Evolutionary conservation across 2,888 invertebrate species (phyloP).

Genomic region (Drosophila infuscata): DNA sequence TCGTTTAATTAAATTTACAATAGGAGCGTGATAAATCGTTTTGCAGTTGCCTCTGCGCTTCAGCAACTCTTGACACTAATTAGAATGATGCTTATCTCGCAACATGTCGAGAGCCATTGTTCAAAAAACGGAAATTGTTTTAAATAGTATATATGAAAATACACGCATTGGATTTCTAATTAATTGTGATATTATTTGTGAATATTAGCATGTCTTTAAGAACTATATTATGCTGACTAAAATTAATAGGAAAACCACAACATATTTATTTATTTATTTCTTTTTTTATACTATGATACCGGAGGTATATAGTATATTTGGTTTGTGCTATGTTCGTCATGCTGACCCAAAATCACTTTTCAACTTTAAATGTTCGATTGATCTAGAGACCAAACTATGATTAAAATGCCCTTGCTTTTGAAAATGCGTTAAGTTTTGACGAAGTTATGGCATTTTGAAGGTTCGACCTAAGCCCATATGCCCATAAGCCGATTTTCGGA

Average conservation of each 20-base stretch:
- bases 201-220: conserved; percentile 3
- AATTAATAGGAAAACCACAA: not conserved
- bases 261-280: not conserved
- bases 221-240: not conserved
- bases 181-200: conserved; percentile 18
- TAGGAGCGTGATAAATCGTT: conserved; percentile 44
- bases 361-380: too few relatives aligned
- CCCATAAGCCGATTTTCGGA: too few relatives aligned
- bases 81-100: conserved; percentile 50
- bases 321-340: too few relatives aligned
- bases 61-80: conserved; percentile 56
- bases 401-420: too few relatives aligned
- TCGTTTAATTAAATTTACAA: conserved; percentile 48
- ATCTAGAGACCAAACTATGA: too few relatives aligned
- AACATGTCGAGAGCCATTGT: conserved; percentile 54
- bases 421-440: too few relatives aligned
- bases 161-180: not conserved
- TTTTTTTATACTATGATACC: too few relatives aligned
- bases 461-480: too few relatives aligned
- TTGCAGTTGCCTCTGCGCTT: conserved; percentile 27
- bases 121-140: conserved; percentile 53
- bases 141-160: conserved; percentile 1
- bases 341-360: too few relatives aligned
- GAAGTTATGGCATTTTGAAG: too few relatives aligned
- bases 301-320: too few relatives aligned